Base-by-base conservation (phyloP, 2,888 invertebrate genomes). In the Macrostomum cliftonense region DNA sequence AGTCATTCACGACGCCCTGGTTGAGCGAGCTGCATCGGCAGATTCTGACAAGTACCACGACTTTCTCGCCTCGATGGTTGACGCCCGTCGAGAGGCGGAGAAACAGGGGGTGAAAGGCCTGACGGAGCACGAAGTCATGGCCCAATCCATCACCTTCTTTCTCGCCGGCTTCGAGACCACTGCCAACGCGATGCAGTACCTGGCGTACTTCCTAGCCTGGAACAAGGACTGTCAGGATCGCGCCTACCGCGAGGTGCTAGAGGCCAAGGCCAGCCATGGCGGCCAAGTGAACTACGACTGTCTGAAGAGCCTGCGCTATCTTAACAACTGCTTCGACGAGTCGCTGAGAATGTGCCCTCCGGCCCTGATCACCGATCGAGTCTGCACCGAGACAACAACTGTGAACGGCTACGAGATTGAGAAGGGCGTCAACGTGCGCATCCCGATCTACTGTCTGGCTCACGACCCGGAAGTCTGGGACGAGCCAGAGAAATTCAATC, bases 81-180 rank as follows among this genome's bases (percentile, higher is more conserved):
- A 5, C 40, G 20, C 40, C 2, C 28, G 28, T 28, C 28, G 28
- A 9, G 28, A 28, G 9, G 28, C 28, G 5, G 28, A 28, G 28
- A 28, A 28, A 28, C 5, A 28, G 28, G 28, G 28, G 28, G 28
- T 9, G 5, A 28, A 43, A 11, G 43, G 43, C 19, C 11, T 43
- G 19, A 43, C 21, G 9, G n/a, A 43, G 14, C 21, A 43, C 19
- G 43, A 43, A 17, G 28, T 43, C 19, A 14, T 43, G 17, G 43
- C 16, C 28, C 43, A 43, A 17, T 20, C 43, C 2, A 4, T 43
- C 21, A 43, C 28, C 43, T 43, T 43, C 43, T 16, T 43, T 12
- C 28, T 43, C 12, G 43, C 43, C 14, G 43, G 43, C 14, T 43
- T 21, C 13, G 43, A 43, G 43, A 43, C 43, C 14, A 43, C 43